Percentiles rank a stretch among this genome's conserved stretches.
These are phyloP conservation scores for Drosophila repleta DNA, from an alignment of 1,140 invertebrate species.

Conservation along the genomic window DNA sequence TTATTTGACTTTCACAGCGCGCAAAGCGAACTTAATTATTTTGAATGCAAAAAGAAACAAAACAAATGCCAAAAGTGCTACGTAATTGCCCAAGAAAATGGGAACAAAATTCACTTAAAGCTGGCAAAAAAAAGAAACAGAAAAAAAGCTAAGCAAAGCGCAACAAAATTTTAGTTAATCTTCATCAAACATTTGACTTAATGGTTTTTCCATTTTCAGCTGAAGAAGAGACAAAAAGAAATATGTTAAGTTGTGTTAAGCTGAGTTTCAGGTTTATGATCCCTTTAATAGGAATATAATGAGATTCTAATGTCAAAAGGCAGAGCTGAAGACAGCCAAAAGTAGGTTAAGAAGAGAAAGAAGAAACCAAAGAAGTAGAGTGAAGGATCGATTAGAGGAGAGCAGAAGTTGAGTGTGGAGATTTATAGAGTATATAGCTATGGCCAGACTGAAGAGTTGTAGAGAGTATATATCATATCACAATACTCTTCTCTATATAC, in stretches of 20 bases:
- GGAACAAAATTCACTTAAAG: slow-evolving; percentile 6
- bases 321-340: not conserved
- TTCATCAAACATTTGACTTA: not conserved
- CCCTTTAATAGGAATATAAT: not conserved
- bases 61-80: slow-evolving; percentile 42
- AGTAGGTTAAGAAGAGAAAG: not conserved
- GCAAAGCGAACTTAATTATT: slow-evolving; percentile 40
- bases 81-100: slow-evolving; percentile 31
- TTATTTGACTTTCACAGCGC: slow-evolving; percentile 42
- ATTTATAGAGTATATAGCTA: not conserved
- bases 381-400: not conserved
- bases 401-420: not conserved
- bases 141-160: not conserved
- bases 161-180: not conserved
- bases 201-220: slow-evolving; percentile 8
- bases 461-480: too few relatives aligned
- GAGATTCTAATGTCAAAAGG: not conserved
- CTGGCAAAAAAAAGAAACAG: not conserved
- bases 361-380: not conserved
- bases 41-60: slow-evolving; percentile 16
- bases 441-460: too few relatives aligned
- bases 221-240: not conserved
- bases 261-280: slow-evolving; percentile 1
- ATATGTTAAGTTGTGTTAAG: not conserved
- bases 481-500: too few relatives aligned